Evolutionary conservation across 2,888 invertebrate genomes (phyloP).

Genomic region (Listrodromus nycthemerus): DNA sequence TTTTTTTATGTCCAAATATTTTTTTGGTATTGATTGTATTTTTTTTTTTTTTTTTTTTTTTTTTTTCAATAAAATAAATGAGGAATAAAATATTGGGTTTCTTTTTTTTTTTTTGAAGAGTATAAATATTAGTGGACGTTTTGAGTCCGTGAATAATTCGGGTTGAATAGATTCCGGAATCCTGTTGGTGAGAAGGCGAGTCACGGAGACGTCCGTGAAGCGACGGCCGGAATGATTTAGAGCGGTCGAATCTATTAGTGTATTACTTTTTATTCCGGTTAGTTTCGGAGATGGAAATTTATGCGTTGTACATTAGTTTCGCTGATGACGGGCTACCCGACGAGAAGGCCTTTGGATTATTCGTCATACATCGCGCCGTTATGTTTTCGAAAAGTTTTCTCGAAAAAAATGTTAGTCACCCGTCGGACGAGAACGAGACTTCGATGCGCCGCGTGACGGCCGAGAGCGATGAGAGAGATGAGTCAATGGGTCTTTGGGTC

Average conservation of each 20-base stretch:
- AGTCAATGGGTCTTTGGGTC: constrained; percentile 62
- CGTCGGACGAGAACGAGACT: background rate
- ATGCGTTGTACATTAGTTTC: background rate
- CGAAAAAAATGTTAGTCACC: constrained; percentile 43
- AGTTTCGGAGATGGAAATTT: constrained; percentile 1
- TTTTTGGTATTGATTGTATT: too few species aligned
- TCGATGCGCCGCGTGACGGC: background rate
- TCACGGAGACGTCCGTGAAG: background rate
- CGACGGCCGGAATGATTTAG: background rate
- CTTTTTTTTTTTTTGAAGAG: too few species aligned
- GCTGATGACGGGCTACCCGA: background rate
- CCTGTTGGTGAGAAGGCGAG: background rate
- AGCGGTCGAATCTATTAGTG: constrained; percentile 2
- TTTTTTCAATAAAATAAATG: too few species aligned
- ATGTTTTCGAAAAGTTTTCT: constrained; percentile 2
- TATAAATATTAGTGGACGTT: too few species aligned
- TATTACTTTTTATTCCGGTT: background rate
- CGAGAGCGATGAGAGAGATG: constrained; percentile 39
- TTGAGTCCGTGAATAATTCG: background rate
- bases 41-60: too few species aligned
- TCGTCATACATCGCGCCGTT: background rate
- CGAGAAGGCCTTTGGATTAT: background rate
- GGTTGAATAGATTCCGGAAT: background rate
- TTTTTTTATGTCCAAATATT: background rate
- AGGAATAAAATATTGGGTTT: too few species aligned